Base-by-base conservation (phyloP, 92 coral and sea anemone species). In the Porites divaricata region DNA sequence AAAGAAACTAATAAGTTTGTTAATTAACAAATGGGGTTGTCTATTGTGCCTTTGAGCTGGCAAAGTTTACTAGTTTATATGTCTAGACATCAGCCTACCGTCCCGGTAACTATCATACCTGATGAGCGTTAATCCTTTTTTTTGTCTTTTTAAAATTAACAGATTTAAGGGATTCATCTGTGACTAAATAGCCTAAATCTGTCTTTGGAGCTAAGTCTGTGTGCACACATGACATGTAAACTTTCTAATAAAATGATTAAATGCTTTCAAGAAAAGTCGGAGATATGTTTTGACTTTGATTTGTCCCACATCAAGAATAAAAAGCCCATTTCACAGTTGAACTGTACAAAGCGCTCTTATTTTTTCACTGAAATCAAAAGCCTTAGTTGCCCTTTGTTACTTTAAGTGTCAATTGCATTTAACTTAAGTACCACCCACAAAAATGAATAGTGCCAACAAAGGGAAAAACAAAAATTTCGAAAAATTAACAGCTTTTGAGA, bases 91-190 rank as follows among this genome's bases (percentile, higher is more conserved):
- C 49, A 21, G 72, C 50, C 15, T 49, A 79, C 74, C 21, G 72
- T 51, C 59, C 13, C 58, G 49, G 52, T 20, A 57, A 52, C 9
- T 66, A 9, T 24, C 51, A 17, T 20, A 35, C 28, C 13, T 54
- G 68, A 20, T 35, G 59, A 26, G 20, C 21, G 52, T 79, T 65
- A 50, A 67, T 51, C 76, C 10, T n/a, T 56, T 26, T 26, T 8
- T 24, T 81, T 54, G 6, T 25, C 41, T 67, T 19, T 20, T 54
- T 25, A 67, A 26, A 81, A 81, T 81, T 70, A 81, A 70, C 35
- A 48, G 85, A 81, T 81, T 80, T 53, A 13, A 56, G 21, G 66
- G 76, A 67, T 66, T 77, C 51, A 45, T 62, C 28, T 52, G 56
- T n/a, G 56, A 48, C 14, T 26, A 12, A 67, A 67, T 67, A 67